Conservation (phyloP, 2,797 vertebrate genomes). For the Pantherophis vulpinus region DNA sequence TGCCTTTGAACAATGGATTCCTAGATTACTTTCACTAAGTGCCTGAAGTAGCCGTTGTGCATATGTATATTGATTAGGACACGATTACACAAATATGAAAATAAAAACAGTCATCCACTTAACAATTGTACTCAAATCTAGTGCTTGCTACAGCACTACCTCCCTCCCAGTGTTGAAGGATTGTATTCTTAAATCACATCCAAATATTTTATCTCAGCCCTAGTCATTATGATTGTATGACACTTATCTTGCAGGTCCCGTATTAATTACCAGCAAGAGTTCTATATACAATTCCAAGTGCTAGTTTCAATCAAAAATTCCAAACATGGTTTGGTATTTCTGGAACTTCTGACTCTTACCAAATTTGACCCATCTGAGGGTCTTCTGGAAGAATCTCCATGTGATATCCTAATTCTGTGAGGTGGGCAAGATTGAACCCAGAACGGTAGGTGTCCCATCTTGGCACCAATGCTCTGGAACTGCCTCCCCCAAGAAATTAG, state of each 20-base stretch:
- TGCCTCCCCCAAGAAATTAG: not conserved
- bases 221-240: not conserved
- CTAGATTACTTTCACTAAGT: not conserved
- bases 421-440: not conserved
- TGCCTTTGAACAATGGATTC: not conserved
- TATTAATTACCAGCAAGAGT: not conserved
- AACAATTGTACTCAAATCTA: not conserved
- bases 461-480: not conserved
- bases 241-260: not conserved
- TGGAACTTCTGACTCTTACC: not conserved
- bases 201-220: not conserved
- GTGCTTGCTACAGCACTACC: not conserved
- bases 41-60: not conserved
- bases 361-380: not conserved
- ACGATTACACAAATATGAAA: not conserved
- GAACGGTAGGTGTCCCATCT: not conserved
- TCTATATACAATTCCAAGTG: not conserved
- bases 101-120: not conserved
- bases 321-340: not conserved
- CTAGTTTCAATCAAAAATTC: not conserved
- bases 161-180: not conserved
- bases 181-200: not conserved
- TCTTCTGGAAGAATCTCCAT: not conserved
- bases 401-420: not conserved
- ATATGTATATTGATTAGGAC: not conserved